Conservation (phyloP, 2,113 vertebrate genomes). For the Cephalopterus ornatus region DNA sequence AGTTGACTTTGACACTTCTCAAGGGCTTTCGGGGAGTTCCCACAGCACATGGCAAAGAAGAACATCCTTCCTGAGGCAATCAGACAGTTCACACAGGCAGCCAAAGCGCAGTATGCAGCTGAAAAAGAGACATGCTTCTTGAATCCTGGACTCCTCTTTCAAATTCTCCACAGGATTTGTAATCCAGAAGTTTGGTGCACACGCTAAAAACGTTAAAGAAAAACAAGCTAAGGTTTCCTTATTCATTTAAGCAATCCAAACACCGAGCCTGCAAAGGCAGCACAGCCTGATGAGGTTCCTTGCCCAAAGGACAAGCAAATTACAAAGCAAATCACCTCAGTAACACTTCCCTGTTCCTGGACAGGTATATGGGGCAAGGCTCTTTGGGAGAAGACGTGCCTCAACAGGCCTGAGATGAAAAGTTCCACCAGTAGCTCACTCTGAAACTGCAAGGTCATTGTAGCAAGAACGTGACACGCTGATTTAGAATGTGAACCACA, state of each 20-base stretch:
- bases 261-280: neutral
- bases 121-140: conserved; percentile 12
- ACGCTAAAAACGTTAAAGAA: neutral
- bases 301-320: neutral
- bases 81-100: neutral
- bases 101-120: neutral
- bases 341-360: conserved; percentile 10
- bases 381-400: neutral
- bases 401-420: neutral
- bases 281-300: neutral
- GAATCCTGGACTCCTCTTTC: neutral
- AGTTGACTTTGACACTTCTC: neutral
- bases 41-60: neutral
- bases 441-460: neutral
- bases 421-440: neutral
- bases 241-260: neutral
- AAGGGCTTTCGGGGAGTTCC: neutral
- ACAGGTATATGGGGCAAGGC: neutral
- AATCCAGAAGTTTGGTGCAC: conserved; percentile 11
- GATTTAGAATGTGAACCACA: neutral
- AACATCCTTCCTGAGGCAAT: neutral
- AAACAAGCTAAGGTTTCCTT: conserved; percentile 6
- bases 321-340: neutral
- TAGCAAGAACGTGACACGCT: neutral
- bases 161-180: neutral